Evolutionary conservation across 2,113 vertebrate genomes (phyloP).

Genomic region (Scomber scombrus): DNA sequence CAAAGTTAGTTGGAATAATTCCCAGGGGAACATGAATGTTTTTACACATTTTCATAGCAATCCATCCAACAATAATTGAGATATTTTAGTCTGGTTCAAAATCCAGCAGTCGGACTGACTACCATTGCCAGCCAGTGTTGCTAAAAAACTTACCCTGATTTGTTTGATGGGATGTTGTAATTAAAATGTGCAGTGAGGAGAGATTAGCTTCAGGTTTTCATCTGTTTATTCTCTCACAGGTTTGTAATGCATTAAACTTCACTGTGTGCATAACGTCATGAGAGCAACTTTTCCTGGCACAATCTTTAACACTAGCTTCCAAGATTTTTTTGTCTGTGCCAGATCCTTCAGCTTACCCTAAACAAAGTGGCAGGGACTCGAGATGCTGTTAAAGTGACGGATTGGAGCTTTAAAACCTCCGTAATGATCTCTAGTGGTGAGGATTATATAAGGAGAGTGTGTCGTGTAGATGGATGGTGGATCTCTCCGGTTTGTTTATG

Average conservation of each 20-base stretch:
- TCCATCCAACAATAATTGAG: too few species aligned
- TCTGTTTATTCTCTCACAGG: conserved; percentile 12
- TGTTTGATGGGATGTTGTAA: not conserved
- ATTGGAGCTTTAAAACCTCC: conserved; percentile 57
- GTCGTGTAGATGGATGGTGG: conserved; percentile 41
- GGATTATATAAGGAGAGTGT: conserved; percentile 67
- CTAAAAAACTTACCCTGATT: not conserved
- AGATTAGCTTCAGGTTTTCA: conserved; percentile 1
- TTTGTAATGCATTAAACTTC: not conserved
- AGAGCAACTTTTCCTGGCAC: conserved; percentile 56
- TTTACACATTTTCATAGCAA: too few species aligned
- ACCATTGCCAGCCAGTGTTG: too few species aligned
- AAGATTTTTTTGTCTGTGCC: conserved; percentile 32
- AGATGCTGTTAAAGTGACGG: conserved; percentile 64
- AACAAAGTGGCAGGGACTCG: conserved; percentile 61
- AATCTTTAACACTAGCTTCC: not conserved
- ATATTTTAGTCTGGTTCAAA: too few species aligned
- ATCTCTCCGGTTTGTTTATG: conserved; percentile 39
- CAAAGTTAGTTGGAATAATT: too few species aligned
- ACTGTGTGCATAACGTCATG: not conserved
- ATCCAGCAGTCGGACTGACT: too few species aligned
- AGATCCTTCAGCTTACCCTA: conserved; percentile 55
- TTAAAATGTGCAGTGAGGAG: not conserved
- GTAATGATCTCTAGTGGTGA: conserved; percentile 60
- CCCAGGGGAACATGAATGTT: too few species aligned